A percentile compares a stretch with the other conserved stretches of the same genome.
These are phyloP conservation scores for Chroicocephalus ridibundus DNA, from an alignment of 2,113 vertebrate species.

Conservation along the genomic window DNA sequence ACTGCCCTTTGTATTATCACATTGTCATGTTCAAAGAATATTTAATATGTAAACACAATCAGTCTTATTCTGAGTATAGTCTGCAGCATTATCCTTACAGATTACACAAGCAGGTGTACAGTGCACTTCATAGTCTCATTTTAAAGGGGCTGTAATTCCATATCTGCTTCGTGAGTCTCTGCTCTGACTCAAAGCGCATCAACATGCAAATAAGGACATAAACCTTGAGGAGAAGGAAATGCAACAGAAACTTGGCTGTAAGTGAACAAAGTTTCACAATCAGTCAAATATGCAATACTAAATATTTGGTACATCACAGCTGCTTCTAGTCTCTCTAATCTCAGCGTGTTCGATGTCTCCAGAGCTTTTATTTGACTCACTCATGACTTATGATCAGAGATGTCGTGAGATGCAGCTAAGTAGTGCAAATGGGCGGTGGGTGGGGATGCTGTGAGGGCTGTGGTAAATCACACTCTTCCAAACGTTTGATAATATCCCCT, in stretches of 20 bases:
- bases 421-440: neutral
- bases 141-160: neutral
- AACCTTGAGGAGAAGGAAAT: constrained; percentile 5
- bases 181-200: neutral
- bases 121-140: neutral
- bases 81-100: neutral
- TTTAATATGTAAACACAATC: neutral
- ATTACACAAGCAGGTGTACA: neutral
- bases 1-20: neutral
- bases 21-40: neutral
- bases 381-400: neutral
- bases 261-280: constrained; percentile 4
- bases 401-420: neutral
- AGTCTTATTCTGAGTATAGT: neutral
- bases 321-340: neutral
- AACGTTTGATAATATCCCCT: neutral
- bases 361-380: neutral
- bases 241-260: neutral
- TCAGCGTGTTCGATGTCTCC: neutral
- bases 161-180: neutral
- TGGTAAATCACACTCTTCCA: neutral
- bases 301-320: neutral
- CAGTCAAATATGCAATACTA: neutral
- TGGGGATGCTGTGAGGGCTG: neutral
- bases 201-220: constrained; percentile 32